phyloP scores from a whole-genome alignment of 2,797 vertebrate species.

The Lophotriccus pileatus region DNA sequence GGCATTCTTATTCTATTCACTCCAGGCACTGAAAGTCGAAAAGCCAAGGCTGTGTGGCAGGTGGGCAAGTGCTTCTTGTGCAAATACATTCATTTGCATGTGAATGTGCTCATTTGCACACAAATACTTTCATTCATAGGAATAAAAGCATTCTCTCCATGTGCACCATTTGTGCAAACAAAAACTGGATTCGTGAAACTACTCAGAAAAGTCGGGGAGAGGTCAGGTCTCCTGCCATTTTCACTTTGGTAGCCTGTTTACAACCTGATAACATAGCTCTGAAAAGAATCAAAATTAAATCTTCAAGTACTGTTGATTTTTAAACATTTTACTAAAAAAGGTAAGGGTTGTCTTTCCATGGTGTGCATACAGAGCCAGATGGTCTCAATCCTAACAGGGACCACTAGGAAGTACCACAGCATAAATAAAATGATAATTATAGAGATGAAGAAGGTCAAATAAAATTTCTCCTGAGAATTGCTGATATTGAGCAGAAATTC shows the following conservation, averaged over 20 bases:
- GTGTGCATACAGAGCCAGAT: neutral
- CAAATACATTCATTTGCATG: slow-evolving; percentile 43
- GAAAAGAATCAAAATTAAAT: neutral
- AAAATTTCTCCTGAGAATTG: neutral
- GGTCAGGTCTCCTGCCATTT: neutral
- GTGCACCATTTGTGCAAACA: slow-evolving; percentile 26
- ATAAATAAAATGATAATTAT: neutral
- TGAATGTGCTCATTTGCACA: slow-evolving; percentile 40
- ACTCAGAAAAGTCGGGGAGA: neutral
- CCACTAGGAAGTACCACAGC: neutral
- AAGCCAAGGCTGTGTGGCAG: neutral
- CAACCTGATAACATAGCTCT: neutral
- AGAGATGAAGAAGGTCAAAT: neutral
- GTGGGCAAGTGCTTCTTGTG: slow-evolving; percentile 37
- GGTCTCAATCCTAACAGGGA: neutral
- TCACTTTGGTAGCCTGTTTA: neutral
- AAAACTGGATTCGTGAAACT: neutral
- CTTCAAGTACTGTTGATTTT: neutral
- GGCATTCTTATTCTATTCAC: neutral
- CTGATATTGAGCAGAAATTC: neutral
- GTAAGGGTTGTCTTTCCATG: neutral
- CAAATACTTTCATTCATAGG: slow-evolving; percentile 31
- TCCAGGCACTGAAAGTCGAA: neutral
- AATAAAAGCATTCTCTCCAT: slow-evolving; percentile 7
- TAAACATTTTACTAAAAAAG: neutral